phyloP scores from a whole-genome alignment of 2,888 invertebrate genomes.

The Caenorhabditis doughertyi region DNA sequence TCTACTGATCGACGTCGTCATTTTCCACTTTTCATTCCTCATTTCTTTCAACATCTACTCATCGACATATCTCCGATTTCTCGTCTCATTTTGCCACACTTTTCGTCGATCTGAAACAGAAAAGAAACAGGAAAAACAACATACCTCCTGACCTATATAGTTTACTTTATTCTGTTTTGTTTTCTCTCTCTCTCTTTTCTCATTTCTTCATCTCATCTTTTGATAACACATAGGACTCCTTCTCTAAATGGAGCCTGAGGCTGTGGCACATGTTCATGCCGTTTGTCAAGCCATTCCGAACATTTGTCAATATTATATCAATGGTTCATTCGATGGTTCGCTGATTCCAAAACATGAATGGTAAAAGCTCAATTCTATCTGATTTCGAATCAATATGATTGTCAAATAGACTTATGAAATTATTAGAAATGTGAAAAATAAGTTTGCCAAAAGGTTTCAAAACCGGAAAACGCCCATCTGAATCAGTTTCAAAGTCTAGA shows the following conservation, averaged over 20 bases:
- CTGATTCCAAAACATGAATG: slow-evolving; percentile 29
- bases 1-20: slow-evolving; percentile 24
- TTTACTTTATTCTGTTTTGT: slow-evolving; percentile 14
- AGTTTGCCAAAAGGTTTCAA: not conserved
- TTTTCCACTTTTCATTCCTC: not conserved
- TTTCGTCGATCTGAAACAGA: slow-evolving; percentile 37
- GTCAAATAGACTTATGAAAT: slow-evolving; percentile 12
- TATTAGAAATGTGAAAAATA: not conserved
- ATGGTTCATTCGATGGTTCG: slow-evolving; percentile 4
- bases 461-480: not conserved
- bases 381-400: too few species aligned
- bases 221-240: slow-evolving; percentile 1
- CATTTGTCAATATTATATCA: slow-evolving; percentile 30
- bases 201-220: not conserved
- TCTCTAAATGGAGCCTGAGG: slow-evolving; percentile 18
- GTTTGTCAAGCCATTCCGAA: slow-evolving; percentile 29
- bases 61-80: slow-evolving; percentile 34
- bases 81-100: slow-evolving; percentile 3
- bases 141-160: slow-evolving; percentile 16
- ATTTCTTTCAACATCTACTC: slow-evolving; percentile 21
- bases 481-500: too few species aligned
- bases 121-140: slow-evolving; percentile 2
- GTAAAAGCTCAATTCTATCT: too few species aligned
- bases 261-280: slow-evolving; percentile 10
- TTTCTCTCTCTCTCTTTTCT: not conserved